phyloP scores from a whole-genome alignment of 2,888 invertebrate genomes.

The Carterocephalus palaemon region DNA sequence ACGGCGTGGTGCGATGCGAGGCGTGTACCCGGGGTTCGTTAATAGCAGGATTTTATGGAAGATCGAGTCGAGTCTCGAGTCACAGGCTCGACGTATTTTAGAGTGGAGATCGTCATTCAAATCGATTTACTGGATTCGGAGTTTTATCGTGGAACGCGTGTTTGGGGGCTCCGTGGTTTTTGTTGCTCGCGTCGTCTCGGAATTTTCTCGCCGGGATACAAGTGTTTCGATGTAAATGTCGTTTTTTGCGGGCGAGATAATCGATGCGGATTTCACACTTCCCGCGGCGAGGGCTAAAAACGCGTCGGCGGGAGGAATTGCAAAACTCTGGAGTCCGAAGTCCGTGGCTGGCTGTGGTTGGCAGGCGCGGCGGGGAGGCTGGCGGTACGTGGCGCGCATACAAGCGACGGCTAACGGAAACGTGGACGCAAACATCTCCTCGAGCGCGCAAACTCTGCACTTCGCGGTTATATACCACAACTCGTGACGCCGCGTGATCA shows the following conservation, averaged over 20 bases:
- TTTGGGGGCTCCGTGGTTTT: not conserved
- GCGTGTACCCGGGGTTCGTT: slow-evolving; percentile 47
- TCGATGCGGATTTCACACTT: slow-evolving; percentile 59
- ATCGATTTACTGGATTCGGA: slow-evolving; percentile 49
- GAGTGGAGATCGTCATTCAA: slow-evolving; percentile 47
- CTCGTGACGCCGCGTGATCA: slow-evolving; percentile 16
- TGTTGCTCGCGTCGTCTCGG: slow-evolving; percentile 5
- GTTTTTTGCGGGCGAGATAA: slow-evolving; percentile 40
- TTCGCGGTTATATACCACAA: slow-evolving; percentile 56
- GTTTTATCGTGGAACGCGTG: slow-evolving; percentile 40
- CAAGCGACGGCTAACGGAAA: slow-evolving; percentile 40
- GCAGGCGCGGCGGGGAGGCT: slow-evolving; percentile 28
- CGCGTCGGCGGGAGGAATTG: slow-evolving; percentile 40
- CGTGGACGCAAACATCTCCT: no score
- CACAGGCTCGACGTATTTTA: slow-evolving; percentile 49
- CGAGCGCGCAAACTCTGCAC: slow-evolving; percentile 50
- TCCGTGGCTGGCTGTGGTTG: no score
- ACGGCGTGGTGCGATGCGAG: slow-evolving; percentile 50
- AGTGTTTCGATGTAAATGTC: slow-evolving; percentile 21
- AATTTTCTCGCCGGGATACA: slow-evolving; percentile 18
- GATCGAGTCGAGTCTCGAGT: slow-evolving; percentile 60
- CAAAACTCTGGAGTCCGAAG: slow-evolving; percentile 50
- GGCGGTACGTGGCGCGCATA: slow-evolving; percentile 40
- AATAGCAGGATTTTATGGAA: slow-evolving; percentile 57
- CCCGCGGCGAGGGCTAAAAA: slow-evolving; percentile 49